A percentile compares a stretch with the other conserved stretches of the same genome.
Evolutionary conservation across 53 echinoderm and acorn worm species (phyloP).

Genomic region (Paracentrotus lividus): DNA sequence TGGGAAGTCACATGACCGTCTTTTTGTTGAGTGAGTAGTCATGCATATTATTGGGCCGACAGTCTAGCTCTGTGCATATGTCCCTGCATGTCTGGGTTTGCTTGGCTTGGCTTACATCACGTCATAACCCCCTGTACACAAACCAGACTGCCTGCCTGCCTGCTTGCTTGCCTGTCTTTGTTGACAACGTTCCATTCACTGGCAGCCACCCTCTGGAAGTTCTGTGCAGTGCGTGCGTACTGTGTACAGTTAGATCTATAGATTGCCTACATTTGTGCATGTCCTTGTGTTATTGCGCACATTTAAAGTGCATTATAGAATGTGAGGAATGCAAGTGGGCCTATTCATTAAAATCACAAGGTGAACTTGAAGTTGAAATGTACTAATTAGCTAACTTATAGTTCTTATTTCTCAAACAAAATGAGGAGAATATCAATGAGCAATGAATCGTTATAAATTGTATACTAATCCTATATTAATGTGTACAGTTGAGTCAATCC

Average conservation of each 20-base stretch:
- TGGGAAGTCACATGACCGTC: not conserved
- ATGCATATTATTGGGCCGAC: not conserved
- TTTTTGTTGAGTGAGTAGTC: not conserved
- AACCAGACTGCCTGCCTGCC: not conserved
- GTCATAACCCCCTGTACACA: not conserved
- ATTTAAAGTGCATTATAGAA: not conserved
- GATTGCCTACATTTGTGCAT: not conserved
- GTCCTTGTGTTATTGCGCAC: not conserved
- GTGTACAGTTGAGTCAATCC: too few species aligned
- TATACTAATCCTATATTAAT: too few species aligned
- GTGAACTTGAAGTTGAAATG: too few species aligned
- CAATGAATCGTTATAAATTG: too few species aligned
- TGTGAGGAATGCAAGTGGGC: not conserved
- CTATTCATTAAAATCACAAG: too few species aligned
- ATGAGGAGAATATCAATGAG: too few species aligned
- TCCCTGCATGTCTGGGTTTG: not conserved
- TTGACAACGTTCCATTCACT: constrained; percentile 63
- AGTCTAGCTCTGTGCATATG: not conserved
- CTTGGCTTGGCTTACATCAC: constrained; percentile 40
- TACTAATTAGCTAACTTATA: too few species aligned
- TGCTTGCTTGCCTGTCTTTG: constrained; percentile 25
- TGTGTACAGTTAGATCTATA: not conserved
- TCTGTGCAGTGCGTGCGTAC: not conserved
- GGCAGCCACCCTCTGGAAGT: constrained; percentile 38
- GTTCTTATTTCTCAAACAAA: too few species aligned